Base-by-base conservation (phyloP, 1,140 invertebrate species). In the Caenorhabditis remanei region DNA sequence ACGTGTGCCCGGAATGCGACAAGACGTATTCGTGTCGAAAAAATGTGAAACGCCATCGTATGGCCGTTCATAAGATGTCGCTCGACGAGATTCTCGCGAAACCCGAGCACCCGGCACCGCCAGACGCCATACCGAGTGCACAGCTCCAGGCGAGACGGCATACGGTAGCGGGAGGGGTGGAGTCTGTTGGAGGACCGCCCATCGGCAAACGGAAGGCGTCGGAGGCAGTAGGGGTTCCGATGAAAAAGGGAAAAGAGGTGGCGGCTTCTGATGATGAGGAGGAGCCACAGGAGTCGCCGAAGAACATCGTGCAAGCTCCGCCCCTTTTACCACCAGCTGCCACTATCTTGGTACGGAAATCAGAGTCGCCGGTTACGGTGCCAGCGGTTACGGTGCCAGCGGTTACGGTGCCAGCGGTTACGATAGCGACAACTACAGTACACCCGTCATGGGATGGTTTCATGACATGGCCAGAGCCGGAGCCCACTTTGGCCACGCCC, bases 11-110 rank as follows among this genome's bases (percentile, higher is more conserved):
- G 6, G 89, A 90, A 82, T 90, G 89, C 55, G 40, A 85, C 6
- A 90, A 90, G 50, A 90, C 84, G 89, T 90, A 90, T 86, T 90
- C 90, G 13, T 91, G 90, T 43, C 89, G 90, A 11, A 90, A 90
- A 71, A 90, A 90, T 84, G 90, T 90, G 40, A 91, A 91, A 48
- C 85, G 90, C 4, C 90, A 90, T 48, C 85, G 90, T 19, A 87
- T 91, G 79, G 86, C 90, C 4, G 88, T 90, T 43, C 90, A 90
- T 40, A 91, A 91, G 82, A 21, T 91, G 19, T 58, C 90, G 2
- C n/a, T 84, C 0, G 86, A 91, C 5, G 89, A 90, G 9, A 63
- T 85, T 4, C 24, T 50, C 14, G 65, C 63, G 3, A 75, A 67
- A n/a, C 67, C 85, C 40, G 63, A 58, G 8, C 50, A 56, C 43